Evolutionary conservation across 1,140 invertebrate genomes (phyloP), one percentile per base, ranked within the genome.

Genomic region (Aphidius gifuensis): DNA sequence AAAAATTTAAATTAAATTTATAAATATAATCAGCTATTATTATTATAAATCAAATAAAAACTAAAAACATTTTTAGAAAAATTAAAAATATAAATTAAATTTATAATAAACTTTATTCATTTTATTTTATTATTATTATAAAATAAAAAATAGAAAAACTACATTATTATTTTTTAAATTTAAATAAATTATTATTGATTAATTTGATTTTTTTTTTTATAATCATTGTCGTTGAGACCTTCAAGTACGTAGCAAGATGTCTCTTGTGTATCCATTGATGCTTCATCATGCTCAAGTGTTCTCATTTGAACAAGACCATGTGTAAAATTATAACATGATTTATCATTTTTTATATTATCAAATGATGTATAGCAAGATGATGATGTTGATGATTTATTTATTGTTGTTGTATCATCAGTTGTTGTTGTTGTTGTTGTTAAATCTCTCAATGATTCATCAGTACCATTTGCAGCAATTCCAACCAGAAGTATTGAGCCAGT

Each of bases 161-260:
- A 16, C 16, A 16, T 16, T 16, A 16, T 16, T 32, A 32, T 32
- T 32, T 32, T 16, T 21, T 56, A 45, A 42, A 56, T 56, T n/a
- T 40, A 45, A 46, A 54, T 38, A 39, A 60, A 43, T 44, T 40
- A 16, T 50, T 42, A 50, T 54, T n/a, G 38, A 6, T 48, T 58
- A 40, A 53, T 46, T 63, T 50, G 44, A 47, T 58, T 58, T 39
- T 54, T 46, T 40, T 32, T 46, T 57, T 44, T 40, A 58, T 21
- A 46, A 63, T 63, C 61, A 58, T 57, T 62, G 40, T 60, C 59
- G 42, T 63, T 6, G 63, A 64, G 58, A 80, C 77, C 79, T 81
- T 81, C 79, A 69, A 72, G 68, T 64, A 81, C 71, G 66, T 79
- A 81, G 66, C 79, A 77, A 1, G 78, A 78, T 3, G 77, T 67